A percentile compares a stretch with the other conserved stretches of the same genome.
These are phyloP conservation scores for Dinoponera quadriceps DNA, from an alignment of 1,140 invertebrate genomes.

Conservation along the genomic window DNA sequence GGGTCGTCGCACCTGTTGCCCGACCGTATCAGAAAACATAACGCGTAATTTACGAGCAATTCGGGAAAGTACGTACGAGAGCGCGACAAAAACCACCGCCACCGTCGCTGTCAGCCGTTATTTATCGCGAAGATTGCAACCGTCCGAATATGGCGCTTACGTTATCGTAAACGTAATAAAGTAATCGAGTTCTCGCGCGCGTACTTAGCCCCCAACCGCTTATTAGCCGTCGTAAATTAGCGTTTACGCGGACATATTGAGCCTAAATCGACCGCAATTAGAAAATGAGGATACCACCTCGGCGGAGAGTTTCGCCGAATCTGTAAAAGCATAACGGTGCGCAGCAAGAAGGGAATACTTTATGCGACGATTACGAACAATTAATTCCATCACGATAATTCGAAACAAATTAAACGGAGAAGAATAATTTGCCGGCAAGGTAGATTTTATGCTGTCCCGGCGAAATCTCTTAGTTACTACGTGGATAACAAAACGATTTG, in stretches of 20 bases:
- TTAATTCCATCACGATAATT: neutral
- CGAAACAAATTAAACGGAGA: too few relatives aligned
- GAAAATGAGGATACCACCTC: slow-evolving; percentile 6
- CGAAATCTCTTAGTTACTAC: too few relatives aligned
- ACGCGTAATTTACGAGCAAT: slow-evolving; percentile 37
- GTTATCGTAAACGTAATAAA: slow-evolving; percentile 25
- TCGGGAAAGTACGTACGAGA: slow-evolving; percentile 15
- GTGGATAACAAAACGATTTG: too few relatives aligned
- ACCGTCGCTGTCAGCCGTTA: neutral
- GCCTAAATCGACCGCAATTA: slow-evolving; percentile 29
- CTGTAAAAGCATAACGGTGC: neutral
- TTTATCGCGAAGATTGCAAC: slow-evolving; percentile 22
- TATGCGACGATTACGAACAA: neutral
- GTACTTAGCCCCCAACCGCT: neutral
- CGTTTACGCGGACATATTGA: slow-evolving; percentile 6
- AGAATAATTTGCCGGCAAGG: too few relatives aligned
- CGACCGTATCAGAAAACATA: slow-evolving; percentile 24
- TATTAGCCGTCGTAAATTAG: slow-evolving; percentile 21
- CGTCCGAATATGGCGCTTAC: slow-evolving; percentile 18
- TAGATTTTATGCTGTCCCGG: too few relatives aligned
- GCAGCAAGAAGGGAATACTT: neutral
- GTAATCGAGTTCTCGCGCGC: neutral
- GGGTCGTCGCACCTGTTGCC: slow-evolving; percentile 36
- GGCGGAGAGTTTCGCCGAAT: neutral
- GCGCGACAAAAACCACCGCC: slow-evolving; percentile 12